Evolutionary conservation across 2,113 vertebrate species (phyloP).

Genomic region (Galemys pyrenaicus): DNA sequence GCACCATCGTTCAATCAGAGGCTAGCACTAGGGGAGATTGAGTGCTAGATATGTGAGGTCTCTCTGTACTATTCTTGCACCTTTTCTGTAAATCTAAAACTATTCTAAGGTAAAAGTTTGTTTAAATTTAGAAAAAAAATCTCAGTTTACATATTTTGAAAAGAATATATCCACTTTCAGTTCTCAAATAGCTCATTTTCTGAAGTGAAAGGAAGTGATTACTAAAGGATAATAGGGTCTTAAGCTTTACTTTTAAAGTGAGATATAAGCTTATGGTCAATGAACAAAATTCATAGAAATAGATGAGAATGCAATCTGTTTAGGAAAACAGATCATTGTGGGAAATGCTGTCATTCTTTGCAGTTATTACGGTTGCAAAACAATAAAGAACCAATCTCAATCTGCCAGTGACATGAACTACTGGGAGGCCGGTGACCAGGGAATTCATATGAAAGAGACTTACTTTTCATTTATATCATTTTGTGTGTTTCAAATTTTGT

Average conservation of each 20-base stretch:
- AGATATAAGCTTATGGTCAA: not conserved
- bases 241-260: not conserved
- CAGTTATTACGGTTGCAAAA: not conserved
- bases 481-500: constrained; percentile 22
- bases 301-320: not conserved
- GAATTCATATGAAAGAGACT: not conserved
- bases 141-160: not conserved
- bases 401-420: not conserved
- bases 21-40: not conserved
- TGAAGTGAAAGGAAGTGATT: not conserved
- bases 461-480: not conserved
- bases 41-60: not conserved
- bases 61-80: not conserved
- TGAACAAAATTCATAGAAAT: not conserved
- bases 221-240: not conserved
- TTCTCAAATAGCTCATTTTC: constrained; percentile 10
- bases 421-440: not conserved
- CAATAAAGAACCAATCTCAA: not conserved
- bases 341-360: constrained; percentile 1
- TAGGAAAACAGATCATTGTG: not conserved
- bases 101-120: not conserved
- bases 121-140: not conserved
- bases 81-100: not conserved
- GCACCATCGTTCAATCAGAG: not conserved
- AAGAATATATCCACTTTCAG: not conserved